phyloP scores from a whole-genome alignment of 2,888 invertebrate genomes.

The Ormyrus nitidulus region DNA sequence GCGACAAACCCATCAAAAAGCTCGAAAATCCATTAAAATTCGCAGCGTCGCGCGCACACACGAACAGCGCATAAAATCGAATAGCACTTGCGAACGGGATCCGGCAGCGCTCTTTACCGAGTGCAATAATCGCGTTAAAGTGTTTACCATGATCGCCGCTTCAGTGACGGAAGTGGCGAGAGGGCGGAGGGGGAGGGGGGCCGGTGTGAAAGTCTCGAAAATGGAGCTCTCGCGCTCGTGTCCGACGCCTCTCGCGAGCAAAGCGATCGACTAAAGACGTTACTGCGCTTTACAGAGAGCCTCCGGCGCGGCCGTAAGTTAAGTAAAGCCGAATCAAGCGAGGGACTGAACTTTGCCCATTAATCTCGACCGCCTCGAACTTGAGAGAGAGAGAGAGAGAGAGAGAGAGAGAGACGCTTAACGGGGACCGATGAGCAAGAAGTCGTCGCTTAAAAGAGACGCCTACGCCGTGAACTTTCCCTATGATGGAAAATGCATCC shows the following conservation, averaged over 20 bases:
- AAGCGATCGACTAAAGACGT: constrained; percentile 36
- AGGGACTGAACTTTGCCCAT: constrained; percentile 49
- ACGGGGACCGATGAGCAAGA: constrained; percentile 42
- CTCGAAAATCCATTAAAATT: constrained; percentile 13
- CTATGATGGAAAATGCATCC: constrained; percentile 40
- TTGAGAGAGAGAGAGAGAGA: constrained; percentile 7
- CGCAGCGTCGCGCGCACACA: neutral
- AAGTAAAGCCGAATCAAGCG: constrained; percentile 47
- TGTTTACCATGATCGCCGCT: constrained; percentile 34
- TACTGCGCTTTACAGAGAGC: neutral
- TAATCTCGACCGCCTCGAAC: constrained; percentile 49
- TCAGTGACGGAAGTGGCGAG: too few relatives aligned
- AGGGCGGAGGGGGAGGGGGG: neutral
- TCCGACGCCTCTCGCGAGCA: neutral
- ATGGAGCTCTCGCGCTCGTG: neutral
- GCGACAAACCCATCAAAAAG: neutral
- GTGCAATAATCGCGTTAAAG: constrained; percentile 40
- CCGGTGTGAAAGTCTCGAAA: neutral
- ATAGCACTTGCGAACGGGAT: too few relatives aligned
- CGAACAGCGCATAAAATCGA: too few relatives aligned
- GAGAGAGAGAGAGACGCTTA: constrained; percentile 16
- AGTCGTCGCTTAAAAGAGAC: constrained; percentile 5
- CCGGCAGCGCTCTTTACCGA: too few relatives aligned
- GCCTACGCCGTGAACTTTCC: constrained; percentile 28
- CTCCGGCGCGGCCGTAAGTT: constrained; percentile 28